A percentile compares a stretch with the other conserved stretches of the same genome.
Conservation (phyloP, 2,888 invertebrate genomes). For the Protonemura montana region DNA sequence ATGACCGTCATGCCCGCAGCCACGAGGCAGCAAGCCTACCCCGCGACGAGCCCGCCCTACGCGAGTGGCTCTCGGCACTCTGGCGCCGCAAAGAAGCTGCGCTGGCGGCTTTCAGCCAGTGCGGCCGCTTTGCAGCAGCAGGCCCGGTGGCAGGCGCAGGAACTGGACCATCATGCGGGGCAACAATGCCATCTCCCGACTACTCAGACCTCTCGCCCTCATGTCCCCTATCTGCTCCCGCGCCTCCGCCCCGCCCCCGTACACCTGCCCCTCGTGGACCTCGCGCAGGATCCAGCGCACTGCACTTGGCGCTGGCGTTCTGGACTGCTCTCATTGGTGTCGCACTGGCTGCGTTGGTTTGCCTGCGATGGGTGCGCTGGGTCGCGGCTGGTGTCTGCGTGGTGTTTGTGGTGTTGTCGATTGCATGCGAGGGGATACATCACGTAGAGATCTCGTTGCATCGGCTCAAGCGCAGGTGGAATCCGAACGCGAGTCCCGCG, state of each 20-base stretch:
- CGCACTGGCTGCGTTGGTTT: constrained; percentile 58
- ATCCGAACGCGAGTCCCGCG: background rate
- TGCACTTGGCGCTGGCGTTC: constrained; percentile 67
- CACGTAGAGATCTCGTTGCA: constrained; percentile 70
- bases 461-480: constrained; percentile 46
- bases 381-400: constrained; percentile 66
- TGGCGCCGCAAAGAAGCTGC: constrained; percentile 73
- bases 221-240: background rate
- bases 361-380: constrained; percentile 61
- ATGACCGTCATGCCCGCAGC: constrained; percentile 57
- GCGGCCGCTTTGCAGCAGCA: constrained; percentile 59
- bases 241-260: background rate
- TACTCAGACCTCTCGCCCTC: constrained; percentile 42
- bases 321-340: constrained; percentile 69
- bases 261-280: background rate
- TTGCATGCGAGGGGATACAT: constrained; percentile 68
- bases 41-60: constrained; percentile 64
- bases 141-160: constrained; percentile 57
- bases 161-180: constrained; percentile 62
- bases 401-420: constrained; percentile 64
- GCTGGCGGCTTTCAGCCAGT: constrained; percentile 66
- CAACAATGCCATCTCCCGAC: constrained; percentile 43
- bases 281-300: constrained; percentile 53
- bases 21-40: constrained; percentile 69
- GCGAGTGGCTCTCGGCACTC: constrained; percentile 69